Conservation (phyloP, 2,888 invertebrate species). For the Apamea anceps region DNA sequence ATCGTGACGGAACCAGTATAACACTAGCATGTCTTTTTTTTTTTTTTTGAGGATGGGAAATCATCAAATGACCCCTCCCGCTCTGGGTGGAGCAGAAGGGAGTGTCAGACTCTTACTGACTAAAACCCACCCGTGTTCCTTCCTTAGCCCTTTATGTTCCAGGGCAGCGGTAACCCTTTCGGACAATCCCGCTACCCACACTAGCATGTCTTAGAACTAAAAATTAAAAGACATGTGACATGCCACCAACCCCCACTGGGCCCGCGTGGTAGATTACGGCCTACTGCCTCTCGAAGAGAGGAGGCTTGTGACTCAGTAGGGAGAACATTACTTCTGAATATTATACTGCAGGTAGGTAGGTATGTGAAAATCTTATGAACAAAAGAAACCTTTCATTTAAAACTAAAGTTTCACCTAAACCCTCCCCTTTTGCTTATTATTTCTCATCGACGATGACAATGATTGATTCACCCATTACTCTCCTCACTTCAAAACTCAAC, state of each 20-base stretch:
- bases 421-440: constrained; percentile 3
- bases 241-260: background rate
- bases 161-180: too few species aligned
- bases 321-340: background rate
- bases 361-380: background rate
- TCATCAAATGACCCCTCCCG: too few species aligned
- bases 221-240: background rate
- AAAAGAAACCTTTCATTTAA: constrained; percentile 9
- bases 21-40: background rate
- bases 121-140: too few species aligned
- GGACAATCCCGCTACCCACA: too few species aligned
- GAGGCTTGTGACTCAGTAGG: background rate
- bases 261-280: background rate
- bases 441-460: constrained; percentile 48
- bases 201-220: background rate
- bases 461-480: constrained; percentile 51
- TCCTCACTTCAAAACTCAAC: constrained; percentile 46
- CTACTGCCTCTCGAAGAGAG: background rate
- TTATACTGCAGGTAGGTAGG: background rate
- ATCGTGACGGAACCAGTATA: background rate
- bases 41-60: too few species aligned
- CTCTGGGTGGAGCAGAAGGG: too few species aligned
- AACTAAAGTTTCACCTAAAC: background rate
- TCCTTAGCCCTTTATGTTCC: too few species aligned
- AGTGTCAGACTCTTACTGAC: too few species aligned